Conservation (phyloP, 2,888 invertebrate species). For the Scotopteryx bipunctaria region DNA sequence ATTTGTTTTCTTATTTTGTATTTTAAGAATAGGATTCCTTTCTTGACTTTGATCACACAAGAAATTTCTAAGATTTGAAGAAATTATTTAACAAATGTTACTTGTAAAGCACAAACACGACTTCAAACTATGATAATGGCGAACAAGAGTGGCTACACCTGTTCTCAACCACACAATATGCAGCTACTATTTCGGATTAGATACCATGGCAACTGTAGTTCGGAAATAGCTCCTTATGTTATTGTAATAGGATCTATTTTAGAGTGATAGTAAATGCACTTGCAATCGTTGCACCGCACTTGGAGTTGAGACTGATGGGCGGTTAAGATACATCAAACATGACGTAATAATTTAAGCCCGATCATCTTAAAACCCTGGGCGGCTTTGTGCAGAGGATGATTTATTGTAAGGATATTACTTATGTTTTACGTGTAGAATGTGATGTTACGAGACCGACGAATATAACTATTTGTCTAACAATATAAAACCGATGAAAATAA, state of each 20-base stretch:
- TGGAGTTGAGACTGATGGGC: conserved; percentile 26
- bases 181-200: conserved; percentile 27
- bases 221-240: conserved; percentile 18
- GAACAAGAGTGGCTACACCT: conserved; percentile 32
- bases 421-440: neutral
- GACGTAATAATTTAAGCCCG: conserved; percentile 25
- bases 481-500: too few species aligned
- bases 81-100: conserved; percentile 13
- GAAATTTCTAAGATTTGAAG: conserved; percentile 1
- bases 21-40: too few species aligned
- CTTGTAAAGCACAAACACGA: conserved; percentile 19
- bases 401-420: conserved; percentile 3
- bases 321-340: conserved; percentile 26
- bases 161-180: conserved; percentile 24
- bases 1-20: too few species aligned
- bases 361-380: conserved; percentile 17
- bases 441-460: neutral
- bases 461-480: too few species aligned
- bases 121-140: conserved; percentile 22
- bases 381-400: conserved; percentile 4
- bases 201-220: conserved; percentile 21
- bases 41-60: too few species aligned
- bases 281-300: conserved; percentile 18
- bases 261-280: conserved; percentile 19
- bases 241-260: conserved; percentile 25